These are phyloP conservation scores for Sepioteuthis lessoniana DNA, from an alignment of 2,888 invertebrate species.

Conservation along the genomic window DNA sequence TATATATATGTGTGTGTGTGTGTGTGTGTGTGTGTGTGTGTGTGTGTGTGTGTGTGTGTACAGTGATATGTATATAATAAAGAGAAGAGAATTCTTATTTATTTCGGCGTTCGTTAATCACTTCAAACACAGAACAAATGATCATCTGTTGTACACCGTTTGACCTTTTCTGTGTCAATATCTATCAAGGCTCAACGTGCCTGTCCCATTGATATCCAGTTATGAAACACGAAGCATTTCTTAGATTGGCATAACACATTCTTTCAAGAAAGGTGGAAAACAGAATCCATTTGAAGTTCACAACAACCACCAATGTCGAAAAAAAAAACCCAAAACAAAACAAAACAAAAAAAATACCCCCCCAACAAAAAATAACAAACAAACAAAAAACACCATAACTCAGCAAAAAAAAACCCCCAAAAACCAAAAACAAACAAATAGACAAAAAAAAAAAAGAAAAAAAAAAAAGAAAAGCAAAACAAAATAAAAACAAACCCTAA, in stretches of 20 bases:
- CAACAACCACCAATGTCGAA: background rate
- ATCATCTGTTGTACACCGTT: background rate
- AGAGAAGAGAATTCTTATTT: background rate
- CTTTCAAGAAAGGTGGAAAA: background rate
- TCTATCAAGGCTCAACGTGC: background rate
- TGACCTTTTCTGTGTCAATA: background rate
- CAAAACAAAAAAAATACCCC: too few relatives aligned
- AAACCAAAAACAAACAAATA: too few relatives aligned
- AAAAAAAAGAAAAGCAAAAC: too few relatives aligned
- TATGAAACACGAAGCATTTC: background rate
- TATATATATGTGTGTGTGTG: background rate
- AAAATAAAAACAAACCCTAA: too few relatives aligned
- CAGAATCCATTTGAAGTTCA: background rate
- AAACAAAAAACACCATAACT: too few relatives aligned
- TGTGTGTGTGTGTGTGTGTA: background rate
- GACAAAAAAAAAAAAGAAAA: too few relatives aligned
- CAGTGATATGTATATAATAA: background rate
- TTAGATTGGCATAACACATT: background rate
- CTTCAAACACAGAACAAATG: background rate
- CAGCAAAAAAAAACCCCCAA: too few relatives aligned
- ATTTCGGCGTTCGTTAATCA: background rate
- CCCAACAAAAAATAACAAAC: too few relatives aligned
- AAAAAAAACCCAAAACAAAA: too few relatives aligned
- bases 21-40: background rate
- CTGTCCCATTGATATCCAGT: background rate